A percentile compares a stretch with the other conserved stretches of the same genome.
These are phyloP conservation scores for Ganaspis sp. DNA, from an alignment of 1,140 invertebrate genomes.

Conservation along the genomic window DNA sequence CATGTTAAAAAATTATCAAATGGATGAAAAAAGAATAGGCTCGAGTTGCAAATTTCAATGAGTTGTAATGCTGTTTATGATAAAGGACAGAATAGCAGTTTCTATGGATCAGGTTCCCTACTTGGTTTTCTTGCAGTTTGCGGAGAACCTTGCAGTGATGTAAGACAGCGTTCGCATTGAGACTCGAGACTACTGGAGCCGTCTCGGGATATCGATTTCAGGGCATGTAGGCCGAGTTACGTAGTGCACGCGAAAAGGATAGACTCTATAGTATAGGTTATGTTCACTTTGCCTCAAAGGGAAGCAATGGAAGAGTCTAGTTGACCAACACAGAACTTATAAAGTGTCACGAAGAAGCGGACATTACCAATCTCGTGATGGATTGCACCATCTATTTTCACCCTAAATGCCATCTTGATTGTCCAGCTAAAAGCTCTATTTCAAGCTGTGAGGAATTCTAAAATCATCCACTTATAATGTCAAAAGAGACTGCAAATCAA, in stretches of 20 bases:
- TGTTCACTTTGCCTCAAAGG: constrained; percentile 18
- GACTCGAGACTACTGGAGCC: constrained; percentile 51
- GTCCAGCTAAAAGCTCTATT: neutral
- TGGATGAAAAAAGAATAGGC: too few relatives aligned
- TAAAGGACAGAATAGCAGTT: constrained; percentile 37
- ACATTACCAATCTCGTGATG: neutral
- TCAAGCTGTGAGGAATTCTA: neutral
- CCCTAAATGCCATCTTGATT: neutral
- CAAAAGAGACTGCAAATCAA: too few relatives aligned
- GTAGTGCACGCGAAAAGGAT: constrained; percentile 41
- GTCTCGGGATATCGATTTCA: constrained; percentile 59
- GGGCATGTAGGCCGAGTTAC: constrained; percentile 56
- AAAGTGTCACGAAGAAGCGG: neutral
- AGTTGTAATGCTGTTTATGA: constrained; percentile 3
- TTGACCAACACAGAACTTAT: neutral
- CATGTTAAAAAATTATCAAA: too few relatives aligned
- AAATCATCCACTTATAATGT: neutral
- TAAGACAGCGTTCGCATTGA: constrained; percentile 53
- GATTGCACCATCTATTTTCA: neutral
- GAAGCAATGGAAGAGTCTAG: neutral
- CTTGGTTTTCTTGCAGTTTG: neutral
- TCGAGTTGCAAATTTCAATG: too few relatives aligned
- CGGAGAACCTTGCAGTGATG: constrained; percentile 36
- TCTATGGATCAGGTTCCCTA: constrained; percentile 22
- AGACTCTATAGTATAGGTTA: constrained; percentile 8